Evolutionary conservation across 2,113 vertebrate genomes (phyloP), one percentile per base, ranked within the genome.

Genomic region (Microtus oregoni): DNA sequence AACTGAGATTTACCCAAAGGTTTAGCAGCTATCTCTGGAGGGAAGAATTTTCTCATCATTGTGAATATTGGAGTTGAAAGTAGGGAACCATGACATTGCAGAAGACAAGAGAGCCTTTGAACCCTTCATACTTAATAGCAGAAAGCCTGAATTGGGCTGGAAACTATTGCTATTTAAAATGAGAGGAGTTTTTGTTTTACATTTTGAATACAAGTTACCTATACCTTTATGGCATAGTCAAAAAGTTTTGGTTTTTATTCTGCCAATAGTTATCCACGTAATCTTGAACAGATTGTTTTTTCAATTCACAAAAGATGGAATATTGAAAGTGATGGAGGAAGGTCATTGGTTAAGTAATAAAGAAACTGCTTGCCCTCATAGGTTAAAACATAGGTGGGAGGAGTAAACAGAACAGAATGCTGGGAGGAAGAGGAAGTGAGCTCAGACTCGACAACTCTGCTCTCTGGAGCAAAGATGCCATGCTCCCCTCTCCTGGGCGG

Each of bases 1-100:
- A 94, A 47, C 41, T 95, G 38, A 82, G 38, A 89, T 70, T 83
- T 41, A 94, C 20, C 9, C 58, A 85, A 83, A 95, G 63, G 79
- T 20, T 17, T 78, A 73, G 11, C 32, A 50, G 9, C 26, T 92
- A 17, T 90, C 44, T 94, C 72, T 47, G 20, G 38, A 94, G 22
- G 61, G 35, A 72, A n/a, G 58, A 89, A 55, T 26, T 15, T 85
- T 47, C 3, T 41, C 7, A 73, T 91, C 4, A 1, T 76, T 89
- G 3, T 77, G 32, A 47, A 15, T 87, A 35, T 78, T 91, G 47
- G 50, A 61, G 17, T 20, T 81, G 44, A 95, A 68, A 91, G 28
- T 86, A 86, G 32, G 32, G 68, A 88, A 92, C 17, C 24, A 65
- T 32, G 28, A 86, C 70, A 11, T 58, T 90, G 17, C 32, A 89